These are phyloP conservation scores for Spilosoma lubricipeda DNA, from an alignment of 2,888 invertebrate genomes.

Conservation along the genomic window DNA sequence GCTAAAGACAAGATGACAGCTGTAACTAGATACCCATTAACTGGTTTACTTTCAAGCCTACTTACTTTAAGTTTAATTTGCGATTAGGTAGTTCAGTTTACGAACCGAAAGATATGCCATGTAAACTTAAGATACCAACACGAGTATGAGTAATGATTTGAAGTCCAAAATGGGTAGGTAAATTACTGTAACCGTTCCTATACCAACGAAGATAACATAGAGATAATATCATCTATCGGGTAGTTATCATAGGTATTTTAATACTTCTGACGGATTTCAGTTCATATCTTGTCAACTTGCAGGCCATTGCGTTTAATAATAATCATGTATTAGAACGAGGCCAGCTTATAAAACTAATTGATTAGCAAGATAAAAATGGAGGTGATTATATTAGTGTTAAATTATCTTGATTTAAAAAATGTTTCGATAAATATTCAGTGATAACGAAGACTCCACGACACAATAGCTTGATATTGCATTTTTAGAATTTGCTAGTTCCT, in stretches of 20 bases:
- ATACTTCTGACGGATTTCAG: background rate
- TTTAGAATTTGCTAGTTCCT: background rate
- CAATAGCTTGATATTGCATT: background rate
- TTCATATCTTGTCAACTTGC: background rate
- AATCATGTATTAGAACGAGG: background rate
- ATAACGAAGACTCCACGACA: background rate
- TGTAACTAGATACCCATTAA: no score
- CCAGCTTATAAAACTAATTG: background rate
- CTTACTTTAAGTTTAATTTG: no score
- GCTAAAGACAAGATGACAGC: background rate
- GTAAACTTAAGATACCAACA: no score
- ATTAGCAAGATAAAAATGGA: background rate
- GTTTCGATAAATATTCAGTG: background rate
- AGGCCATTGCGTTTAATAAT: background rate
- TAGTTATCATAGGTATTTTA: background rate
- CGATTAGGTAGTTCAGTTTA: no score
- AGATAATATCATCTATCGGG: background rate
- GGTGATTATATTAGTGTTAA: background rate
- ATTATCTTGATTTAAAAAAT: background rate
- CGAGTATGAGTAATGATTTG: background rate
- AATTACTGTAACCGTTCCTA: background rate
- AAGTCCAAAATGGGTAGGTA: background rate
- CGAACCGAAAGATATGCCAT: background rate
- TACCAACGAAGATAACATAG: background rate
- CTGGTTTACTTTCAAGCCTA: background rate